phyloP scores from a whole-genome alignment of 23 tunicate species.

The Ciona savignyi region DNA sequence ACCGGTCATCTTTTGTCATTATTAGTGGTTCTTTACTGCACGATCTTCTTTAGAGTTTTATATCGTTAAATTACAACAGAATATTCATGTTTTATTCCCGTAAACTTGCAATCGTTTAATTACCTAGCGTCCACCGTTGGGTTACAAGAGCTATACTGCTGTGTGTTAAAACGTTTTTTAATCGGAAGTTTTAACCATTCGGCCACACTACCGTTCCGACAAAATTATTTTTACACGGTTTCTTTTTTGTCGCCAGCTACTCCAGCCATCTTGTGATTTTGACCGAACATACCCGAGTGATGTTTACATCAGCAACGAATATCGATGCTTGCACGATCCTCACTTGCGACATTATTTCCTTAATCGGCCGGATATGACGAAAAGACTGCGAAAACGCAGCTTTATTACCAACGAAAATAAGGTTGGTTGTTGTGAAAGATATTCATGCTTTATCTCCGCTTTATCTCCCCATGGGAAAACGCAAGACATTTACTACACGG shows the following conservation, averaged over 20 bases:
- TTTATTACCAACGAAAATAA: conserved; percentile 41
- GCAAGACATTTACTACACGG: too few species aligned
- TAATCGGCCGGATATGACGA: conserved; percentile 14
- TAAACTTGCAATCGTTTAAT: too few species aligned
- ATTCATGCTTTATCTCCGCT: too few species aligned
- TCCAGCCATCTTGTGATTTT: conserved; percentile 49
- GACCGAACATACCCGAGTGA: conserved; percentile 62
- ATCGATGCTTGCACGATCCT: conserved; percentile 55
- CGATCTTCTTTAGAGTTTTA: too few species aligned
- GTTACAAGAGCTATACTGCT: too few species aligned
- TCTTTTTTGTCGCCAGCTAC: conserved; percentile 24
- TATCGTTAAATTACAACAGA: too few species aligned
- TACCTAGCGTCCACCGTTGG: too few species aligned
- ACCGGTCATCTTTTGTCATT: too few species aligned
- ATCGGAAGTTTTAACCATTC: background rate
- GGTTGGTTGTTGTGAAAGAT: conserved; percentile 6
- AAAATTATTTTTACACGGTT: background rate
- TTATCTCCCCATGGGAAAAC: too few species aligned
- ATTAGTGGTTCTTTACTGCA: too few species aligned
- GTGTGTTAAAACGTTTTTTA: too few species aligned
- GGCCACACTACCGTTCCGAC: background rate
- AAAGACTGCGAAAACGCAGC: conserved; percentile 9
- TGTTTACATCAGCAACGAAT: conserved; percentile 57
- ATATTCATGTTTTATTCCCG: too few species aligned
- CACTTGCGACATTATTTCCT: conserved; percentile 39